Evolutionary conservation across 2,113 vertebrate species (phyloP).

Genomic region (Clinocottus analis): DNA sequence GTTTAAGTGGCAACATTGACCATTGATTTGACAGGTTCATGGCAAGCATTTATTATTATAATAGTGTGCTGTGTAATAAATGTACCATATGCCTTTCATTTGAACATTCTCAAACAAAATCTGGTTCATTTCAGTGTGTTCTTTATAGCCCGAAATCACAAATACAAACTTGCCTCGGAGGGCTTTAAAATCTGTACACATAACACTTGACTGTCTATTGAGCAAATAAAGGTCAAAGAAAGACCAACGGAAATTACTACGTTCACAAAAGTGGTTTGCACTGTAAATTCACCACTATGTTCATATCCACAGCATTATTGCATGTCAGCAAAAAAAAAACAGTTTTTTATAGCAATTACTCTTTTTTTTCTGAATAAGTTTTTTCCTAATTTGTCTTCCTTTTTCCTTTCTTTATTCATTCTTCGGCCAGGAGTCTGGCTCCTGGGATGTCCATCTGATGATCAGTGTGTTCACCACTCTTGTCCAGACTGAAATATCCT

Average conservation of each 20-base stretch:
- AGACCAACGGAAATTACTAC: background rate
- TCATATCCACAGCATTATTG: background rate
- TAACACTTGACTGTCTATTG: background rate
- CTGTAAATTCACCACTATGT: background rate
- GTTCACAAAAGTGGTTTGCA: background rate
- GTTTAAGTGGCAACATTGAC: conserved; percentile 45
- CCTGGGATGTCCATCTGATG: background rate
- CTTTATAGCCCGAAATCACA: too few species aligned
- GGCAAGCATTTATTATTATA: conserved; percentile 17
- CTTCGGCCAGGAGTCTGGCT: background rate
- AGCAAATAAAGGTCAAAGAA: background rate
- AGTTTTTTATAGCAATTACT: background rate
- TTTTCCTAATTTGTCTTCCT: background rate
- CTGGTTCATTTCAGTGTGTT: too few species aligned
- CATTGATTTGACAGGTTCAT: conserved; percentile 34
- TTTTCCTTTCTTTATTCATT: background rate
- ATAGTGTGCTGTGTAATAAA: conserved; percentile 24
- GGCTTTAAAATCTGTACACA: too few species aligned
- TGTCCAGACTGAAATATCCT: background rate
- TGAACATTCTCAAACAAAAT: conserved; percentile 11
- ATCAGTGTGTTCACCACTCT: background rate
- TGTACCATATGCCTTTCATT: background rate
- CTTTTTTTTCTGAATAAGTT: background rate
- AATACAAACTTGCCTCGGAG: too few species aligned
- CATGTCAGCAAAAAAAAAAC: background rate